Percentiles rank a stretch among this genome's conserved stretches.
phyloP scores from a whole-genome alignment of 2,113 vertebrate species.

The Ophthalmolycus amberensis region DNA sequence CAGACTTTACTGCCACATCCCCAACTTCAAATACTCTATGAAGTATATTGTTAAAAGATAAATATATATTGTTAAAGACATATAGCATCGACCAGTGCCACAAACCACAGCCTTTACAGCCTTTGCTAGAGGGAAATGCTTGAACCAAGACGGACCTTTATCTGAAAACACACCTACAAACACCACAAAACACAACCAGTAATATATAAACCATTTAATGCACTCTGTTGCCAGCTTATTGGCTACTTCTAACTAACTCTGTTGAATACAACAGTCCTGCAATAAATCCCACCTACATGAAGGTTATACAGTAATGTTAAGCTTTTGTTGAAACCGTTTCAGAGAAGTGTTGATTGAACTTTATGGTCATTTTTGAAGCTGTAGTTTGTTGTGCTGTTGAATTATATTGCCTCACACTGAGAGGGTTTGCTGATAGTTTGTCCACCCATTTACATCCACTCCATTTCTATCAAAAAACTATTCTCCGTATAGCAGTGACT shows the following conservation, averaged over 20 bases:
- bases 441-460: neutral
- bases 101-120: slow-evolving; percentile 4
- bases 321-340: neutral
- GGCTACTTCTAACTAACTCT: neutral
- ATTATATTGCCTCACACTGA: neutral
- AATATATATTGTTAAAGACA: neutral
- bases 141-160: neutral
- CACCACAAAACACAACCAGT: neutral
- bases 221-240: neutral
- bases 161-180: neutral
- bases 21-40: neutral
- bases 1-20: neutral
- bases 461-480: neutral
- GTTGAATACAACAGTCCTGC: neutral
- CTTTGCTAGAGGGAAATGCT: neutral
- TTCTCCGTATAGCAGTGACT: neutral
- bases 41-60: neutral
- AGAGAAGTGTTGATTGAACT: neutral
- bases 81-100: neutral
- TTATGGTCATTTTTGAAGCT: neutral
- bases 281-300: neutral
- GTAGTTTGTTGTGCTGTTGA: neutral
- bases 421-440: neutral
- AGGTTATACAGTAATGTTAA: neutral
- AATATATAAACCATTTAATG: neutral